phyloP scores from a whole-genome alignment of 2,113 vertebrate species.

The Azemiops feae region DNA sequence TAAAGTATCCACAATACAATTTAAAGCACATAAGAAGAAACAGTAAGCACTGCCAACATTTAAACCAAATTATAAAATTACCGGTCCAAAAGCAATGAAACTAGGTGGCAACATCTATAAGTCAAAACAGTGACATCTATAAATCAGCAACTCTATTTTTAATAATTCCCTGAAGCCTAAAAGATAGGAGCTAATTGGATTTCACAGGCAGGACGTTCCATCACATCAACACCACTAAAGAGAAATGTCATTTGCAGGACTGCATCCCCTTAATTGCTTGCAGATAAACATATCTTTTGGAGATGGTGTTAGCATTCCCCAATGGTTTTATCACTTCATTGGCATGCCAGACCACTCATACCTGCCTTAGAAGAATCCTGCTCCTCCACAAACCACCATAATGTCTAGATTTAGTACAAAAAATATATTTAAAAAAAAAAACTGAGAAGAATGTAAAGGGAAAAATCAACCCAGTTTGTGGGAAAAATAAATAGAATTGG shows the following conservation, averaged over 20 bases:
- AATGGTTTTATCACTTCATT: neutral
- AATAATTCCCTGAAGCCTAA: neutral
- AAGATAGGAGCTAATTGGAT: neutral
- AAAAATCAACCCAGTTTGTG: neutral
- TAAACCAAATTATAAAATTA: neutral
- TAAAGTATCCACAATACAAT: neutral
- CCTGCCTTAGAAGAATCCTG: neutral
- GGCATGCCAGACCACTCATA: neutral
- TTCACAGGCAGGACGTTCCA: neutral
- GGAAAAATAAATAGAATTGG: neutral
- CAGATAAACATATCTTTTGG: neutral
- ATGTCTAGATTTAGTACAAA: neutral
- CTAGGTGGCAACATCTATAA: neutral
- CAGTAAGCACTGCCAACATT: neutral
- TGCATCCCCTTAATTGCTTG: neutral
- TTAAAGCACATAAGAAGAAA: neutral
- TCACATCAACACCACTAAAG: neutral
- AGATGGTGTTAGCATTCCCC: neutral
- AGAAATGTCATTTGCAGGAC: neutral
- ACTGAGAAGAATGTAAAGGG: neutral
- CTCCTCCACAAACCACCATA: neutral
- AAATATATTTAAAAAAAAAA: neutral
- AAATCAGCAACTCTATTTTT: neutral
- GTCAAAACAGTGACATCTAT: neutral
- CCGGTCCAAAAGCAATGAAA: neutral